phyloP scores from a whole-genome alignment of 92 coral and sea anemone species.

The Isaurus tuberculatus region DNA sequence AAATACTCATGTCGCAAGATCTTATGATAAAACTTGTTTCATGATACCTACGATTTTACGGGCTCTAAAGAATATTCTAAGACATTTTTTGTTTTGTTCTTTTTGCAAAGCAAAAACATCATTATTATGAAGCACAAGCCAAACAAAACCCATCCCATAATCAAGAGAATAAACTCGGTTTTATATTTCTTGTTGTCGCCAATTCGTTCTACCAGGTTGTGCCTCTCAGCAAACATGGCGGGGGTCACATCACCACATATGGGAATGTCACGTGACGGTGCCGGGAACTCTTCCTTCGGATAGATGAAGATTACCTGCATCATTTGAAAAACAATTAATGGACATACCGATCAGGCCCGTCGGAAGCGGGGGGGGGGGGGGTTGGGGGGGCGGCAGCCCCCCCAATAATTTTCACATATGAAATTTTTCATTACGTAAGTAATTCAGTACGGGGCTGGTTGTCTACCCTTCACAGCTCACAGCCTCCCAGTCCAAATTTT shows the following conservation, averaged over 20 bases:
- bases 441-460: no score
- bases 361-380: no score
- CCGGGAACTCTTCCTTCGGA: constrained; percentile 34
- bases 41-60: background rate
- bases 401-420: no score
- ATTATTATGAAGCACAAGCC: constrained; percentile 14
- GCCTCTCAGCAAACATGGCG: constrained; percentile 35
- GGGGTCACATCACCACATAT: constrained; percentile 56
- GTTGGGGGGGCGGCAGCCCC: no score
- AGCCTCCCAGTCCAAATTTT: no score
- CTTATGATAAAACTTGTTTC: background rate
- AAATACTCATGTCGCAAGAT: no score
- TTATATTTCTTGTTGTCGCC: background rate
- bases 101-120: background rate
- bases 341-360: no score
- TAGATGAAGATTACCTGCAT: constrained; percentile 50
- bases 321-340: background rate
- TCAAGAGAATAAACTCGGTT: constrained; percentile 23
- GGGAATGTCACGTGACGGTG: constrained; percentile 47
- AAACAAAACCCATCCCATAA: constrained; percentile 43
- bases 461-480: no score
- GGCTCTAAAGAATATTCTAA: background rate
- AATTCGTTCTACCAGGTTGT: background rate
- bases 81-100: background rate
- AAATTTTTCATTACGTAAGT: no score